Evolutionary conservation across 2,888 invertebrate genomes (phyloP).

Genomic region (Rotaria socialis): DNA sequence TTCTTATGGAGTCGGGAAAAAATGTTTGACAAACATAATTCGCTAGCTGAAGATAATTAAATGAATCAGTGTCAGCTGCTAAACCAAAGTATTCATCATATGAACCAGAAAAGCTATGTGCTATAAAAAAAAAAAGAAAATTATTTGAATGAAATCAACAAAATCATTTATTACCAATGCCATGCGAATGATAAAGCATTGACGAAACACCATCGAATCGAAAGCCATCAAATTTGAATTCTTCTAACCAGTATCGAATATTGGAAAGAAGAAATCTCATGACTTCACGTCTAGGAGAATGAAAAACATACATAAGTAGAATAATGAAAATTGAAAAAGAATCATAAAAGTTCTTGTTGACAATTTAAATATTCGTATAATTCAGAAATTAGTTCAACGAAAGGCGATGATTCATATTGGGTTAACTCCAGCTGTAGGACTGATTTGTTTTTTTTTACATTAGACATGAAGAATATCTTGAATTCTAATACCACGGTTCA

Average conservation of each 20-base stretch:
- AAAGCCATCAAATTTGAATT: slow-evolving; percentile 95
- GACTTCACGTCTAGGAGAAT: slow-evolving; percentile 71
- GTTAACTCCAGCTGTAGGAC: too few relatives aligned
- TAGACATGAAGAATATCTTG: too few relatives aligned
- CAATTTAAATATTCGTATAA: too few relatives aligned
- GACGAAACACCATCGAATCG: slow-evolving; percentile 98
- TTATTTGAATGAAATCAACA: not conserved
- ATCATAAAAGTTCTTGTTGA: too few relatives aligned
- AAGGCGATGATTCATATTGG: too few relatives aligned
- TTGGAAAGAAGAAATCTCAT: slow-evolving; percentile 91
- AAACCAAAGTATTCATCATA: slow-evolving; percentile 96
- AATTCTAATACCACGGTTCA: too few relatives aligned
- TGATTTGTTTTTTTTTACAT: too few relatives aligned
- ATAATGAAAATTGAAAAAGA: not conserved
- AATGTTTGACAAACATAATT: slow-evolving; percentile 79
- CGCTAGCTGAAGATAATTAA: slow-evolving; percentile 86
- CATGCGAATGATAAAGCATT: slow-evolving; percentile 94
- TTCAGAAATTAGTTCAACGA: too few relatives aligned
- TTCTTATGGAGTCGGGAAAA: slow-evolving; percentile 73
- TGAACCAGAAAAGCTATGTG: slow-evolving; percentile 66
- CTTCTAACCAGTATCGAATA: slow-evolving; percentile 91
- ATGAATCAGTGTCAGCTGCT: slow-evolving; percentile 89
- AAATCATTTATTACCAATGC: slow-evolving; percentile 67
- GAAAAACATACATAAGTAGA: not conserved
- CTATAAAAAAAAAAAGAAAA: slow-evolving; percentile 60